These are phyloP conservation scores for Cynocephalus volans DNA, from an alignment of 2,113 vertebrate genomes.

Conservation along the genomic window DNA sequence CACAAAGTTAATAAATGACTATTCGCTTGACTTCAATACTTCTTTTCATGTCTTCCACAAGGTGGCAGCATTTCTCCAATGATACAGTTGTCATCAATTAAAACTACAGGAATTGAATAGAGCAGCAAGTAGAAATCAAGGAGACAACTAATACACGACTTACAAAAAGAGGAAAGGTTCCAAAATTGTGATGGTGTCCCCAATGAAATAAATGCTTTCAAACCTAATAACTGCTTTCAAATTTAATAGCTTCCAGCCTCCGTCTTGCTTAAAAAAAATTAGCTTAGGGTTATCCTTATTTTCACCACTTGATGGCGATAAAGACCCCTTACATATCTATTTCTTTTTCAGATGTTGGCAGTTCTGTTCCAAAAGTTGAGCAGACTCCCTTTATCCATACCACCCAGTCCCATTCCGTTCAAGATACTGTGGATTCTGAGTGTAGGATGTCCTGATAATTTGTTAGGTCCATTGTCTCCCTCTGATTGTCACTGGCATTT, in stretches of 20 bases:
- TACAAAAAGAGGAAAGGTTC: not conserved
- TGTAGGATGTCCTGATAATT: no score
- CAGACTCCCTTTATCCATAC: accelerated
- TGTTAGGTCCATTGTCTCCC: accelerated
- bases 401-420: not conserved
- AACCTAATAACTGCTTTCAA: not conserved
- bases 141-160: accelerated
- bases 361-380: not conserved
- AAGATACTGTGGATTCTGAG: no score
- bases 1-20: not conserved
- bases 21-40: accelerated
- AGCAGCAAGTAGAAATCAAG: not conserved
- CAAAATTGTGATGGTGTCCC: not conserved
- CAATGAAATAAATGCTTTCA: not conserved
- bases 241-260: not conserved
- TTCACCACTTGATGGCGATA: constrained; percentile 63
- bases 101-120: accelerated
- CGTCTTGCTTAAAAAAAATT: not conserved
- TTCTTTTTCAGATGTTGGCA: not conserved
- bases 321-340: not conserved
- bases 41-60: not conserved
- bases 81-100: not conserved
- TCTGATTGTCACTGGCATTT: not conserved
- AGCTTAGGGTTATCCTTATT: not conserved
- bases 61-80: constrained; percentile 71